Evolutionary conservation across 1,140 invertebrate genomes (phyloP), one percentile per base, ranked within the genome.

Genomic region (Neodiprion pinetum): DNA sequence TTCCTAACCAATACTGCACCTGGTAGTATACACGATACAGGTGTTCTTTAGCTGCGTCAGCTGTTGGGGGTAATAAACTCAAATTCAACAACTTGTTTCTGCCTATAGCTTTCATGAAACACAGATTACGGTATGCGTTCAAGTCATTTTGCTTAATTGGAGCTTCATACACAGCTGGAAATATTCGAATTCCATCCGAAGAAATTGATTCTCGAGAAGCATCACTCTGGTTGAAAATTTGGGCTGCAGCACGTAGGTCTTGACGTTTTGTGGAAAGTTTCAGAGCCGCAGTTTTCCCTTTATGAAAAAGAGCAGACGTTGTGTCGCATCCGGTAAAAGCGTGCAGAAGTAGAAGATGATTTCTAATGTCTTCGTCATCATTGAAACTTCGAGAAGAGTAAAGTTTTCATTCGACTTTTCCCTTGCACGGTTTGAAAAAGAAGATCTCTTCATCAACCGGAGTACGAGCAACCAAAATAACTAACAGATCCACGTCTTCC

Each of bases 391-490:
- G 28, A 65, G 75, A 77, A 28, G 78, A 80, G 79, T 77, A 73
- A 40, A 82, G 72, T 75, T 78, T 74, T 69, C 78, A 73, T 79
- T 81, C 75, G 67, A 71, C n/a, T 72, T 85, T 80, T 76, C 77
- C 80, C 79, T 80, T 86, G 69, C 80, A 82, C 40, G 83, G 83
- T 80, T 86, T 85, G 74, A 84, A 81, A 70, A 85, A 82, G 47
- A 69, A 83, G 80, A 85, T 83, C 75, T 48, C 81, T 79, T 84
- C 80, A 74, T 82, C 78, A 80, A 74, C 75, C 79, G 79, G 79
- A 67, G 79, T 80, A 21, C 75, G 73, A 74, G 74, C 80, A 75
- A 72, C 80, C 9, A 78, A 68, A 72, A 81, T 69, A 67, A 81
- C 66, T 48, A 82, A 75, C 74, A 82, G 75, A 76, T 80, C 77